phyloP scores from a whole-genome alignment of 2,797 vertebrate genomes.

The Geotrypetes seraphini region DNA sequence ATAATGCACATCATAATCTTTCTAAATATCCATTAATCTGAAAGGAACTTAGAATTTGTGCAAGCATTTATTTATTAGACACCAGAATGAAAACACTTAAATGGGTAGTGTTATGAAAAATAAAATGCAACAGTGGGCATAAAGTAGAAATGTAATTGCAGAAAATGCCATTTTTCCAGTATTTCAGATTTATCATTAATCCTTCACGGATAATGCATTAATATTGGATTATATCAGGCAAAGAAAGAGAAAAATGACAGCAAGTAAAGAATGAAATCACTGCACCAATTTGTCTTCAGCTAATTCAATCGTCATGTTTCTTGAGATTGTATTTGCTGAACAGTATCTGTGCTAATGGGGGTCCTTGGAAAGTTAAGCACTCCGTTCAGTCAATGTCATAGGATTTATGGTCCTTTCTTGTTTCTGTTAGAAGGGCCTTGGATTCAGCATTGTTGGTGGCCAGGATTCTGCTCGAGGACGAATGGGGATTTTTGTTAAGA shows the following conservation, averaged over 20 bases:
- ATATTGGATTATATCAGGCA: neutral
- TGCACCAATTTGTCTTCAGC: neutral
- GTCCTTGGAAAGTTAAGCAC: no score
- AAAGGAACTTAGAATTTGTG: no score
- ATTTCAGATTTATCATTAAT: neutral
- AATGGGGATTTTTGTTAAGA: conserved; percentile 97
- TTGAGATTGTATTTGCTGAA: fast-evolving
- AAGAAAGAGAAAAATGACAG: neutral
- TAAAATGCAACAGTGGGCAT: neutral
- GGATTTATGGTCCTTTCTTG: no score
- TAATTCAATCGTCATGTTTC: neutral
- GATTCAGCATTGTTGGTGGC: conserved; percentile 92
- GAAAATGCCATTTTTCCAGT: neutral
- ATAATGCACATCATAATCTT: no score
- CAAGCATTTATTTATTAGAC: no score
- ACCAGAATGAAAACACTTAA: no score
- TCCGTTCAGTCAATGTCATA: no score
- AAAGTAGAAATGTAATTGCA: neutral
- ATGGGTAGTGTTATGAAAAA: conserved; percentile 1
- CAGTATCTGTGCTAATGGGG: neutral
- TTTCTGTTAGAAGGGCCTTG: conserved; percentile 64
- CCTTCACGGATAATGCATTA: neutral
- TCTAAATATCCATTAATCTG: no score
- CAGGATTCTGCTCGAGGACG: conserved; percentile 88
- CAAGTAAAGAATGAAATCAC: no score